phyloP scores from a whole-genome alignment of 2,113 vertebrate genomes.

The Phrynosoma platyrhinos region DNA sequence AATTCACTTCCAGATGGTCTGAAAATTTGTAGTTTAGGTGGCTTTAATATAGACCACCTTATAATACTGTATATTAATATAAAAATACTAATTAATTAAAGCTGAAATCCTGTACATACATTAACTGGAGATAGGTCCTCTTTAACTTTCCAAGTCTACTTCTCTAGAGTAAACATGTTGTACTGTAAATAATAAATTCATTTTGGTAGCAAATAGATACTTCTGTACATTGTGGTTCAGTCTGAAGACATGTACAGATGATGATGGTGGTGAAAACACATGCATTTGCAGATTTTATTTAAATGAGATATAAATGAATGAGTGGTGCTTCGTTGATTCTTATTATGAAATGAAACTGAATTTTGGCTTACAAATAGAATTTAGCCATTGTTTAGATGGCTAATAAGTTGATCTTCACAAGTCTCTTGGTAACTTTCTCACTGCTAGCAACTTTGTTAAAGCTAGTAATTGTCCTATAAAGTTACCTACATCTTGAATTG shows the following conservation, averaged over 20 bases:
- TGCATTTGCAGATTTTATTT: not conserved
- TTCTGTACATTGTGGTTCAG: not conserved
- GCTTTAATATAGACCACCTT: not conserved
- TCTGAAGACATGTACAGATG: no score
- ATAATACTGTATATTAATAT: not conserved
- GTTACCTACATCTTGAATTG: constrained; percentile 17
- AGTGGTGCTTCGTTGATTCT: not conserved
- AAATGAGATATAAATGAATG: not conserved
- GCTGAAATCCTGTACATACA: not conserved
- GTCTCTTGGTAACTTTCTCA: not conserved
- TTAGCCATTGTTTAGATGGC: not conserved
- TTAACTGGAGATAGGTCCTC: not conserved
- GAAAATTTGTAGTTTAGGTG: not conserved
- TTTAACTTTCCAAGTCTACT: not conserved
- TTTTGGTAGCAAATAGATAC: not conserved
- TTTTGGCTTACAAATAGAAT: not conserved
- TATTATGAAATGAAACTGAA: not conserved
- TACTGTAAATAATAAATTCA: not conserved
- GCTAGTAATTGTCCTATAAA: constrained; percentile 9
- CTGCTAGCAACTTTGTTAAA: constrained; percentile 16
- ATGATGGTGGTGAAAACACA: not conserved
- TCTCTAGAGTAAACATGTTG: not conserved
- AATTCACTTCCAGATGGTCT: not conserved
- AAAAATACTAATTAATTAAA: not conserved
- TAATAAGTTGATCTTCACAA: not conserved